Percentiles rank a stretch among this genome's conserved stretches.
phyloP scores from a whole-genome alignment of 2,888 invertebrate genomes.

The Tiphia femorata region DNA sequence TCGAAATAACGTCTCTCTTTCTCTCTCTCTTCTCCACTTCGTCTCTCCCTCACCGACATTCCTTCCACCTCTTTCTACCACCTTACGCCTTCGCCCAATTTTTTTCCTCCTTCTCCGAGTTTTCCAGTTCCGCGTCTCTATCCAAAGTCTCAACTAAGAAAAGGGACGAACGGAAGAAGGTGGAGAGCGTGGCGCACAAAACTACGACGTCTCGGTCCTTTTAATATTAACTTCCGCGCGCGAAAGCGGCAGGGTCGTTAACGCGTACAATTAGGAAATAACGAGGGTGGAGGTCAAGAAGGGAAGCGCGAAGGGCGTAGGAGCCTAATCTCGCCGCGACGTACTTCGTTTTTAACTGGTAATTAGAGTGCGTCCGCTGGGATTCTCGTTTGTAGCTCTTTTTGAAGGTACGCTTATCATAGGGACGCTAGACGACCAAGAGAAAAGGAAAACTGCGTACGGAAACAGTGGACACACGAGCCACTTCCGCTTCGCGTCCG shows the following conservation, averaged over 20 bases:
- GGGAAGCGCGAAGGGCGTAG: slow-evolving; percentile 7
- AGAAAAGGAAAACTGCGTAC: too few species aligned
- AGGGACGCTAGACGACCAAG: not conserved
- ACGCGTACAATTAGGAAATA: slow-evolving; percentile 10
- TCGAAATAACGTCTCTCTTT: too few species aligned
- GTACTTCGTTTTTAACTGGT: slow-evolving; percentile 11
- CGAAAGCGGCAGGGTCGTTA: not conserved
- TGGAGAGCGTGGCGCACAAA: too few species aligned
- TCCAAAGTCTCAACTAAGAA: too few species aligned
- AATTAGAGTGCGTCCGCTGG: not conserved
- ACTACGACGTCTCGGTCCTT: too few species aligned
- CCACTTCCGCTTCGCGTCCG: too few species aligned
- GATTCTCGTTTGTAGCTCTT: not conserved
- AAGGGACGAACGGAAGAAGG: too few species aligned
- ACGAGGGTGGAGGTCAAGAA: slow-evolving; percentile 6
- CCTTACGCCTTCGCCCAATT: not conserved
- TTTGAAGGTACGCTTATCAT: not conserved
- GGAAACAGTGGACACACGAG: too few species aligned
- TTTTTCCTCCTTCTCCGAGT: not conserved
- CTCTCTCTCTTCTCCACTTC: not conserved
- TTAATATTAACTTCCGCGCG: too few species aligned
- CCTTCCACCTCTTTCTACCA: not conserved
- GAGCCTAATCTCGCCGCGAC: slow-evolving; percentile 5
- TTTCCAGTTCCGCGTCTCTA: too few species aligned
- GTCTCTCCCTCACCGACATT: not conserved